Conservation (phyloP, 2,797 vertebrate species). For the Petrocephalus schoutedeni region DNA sequence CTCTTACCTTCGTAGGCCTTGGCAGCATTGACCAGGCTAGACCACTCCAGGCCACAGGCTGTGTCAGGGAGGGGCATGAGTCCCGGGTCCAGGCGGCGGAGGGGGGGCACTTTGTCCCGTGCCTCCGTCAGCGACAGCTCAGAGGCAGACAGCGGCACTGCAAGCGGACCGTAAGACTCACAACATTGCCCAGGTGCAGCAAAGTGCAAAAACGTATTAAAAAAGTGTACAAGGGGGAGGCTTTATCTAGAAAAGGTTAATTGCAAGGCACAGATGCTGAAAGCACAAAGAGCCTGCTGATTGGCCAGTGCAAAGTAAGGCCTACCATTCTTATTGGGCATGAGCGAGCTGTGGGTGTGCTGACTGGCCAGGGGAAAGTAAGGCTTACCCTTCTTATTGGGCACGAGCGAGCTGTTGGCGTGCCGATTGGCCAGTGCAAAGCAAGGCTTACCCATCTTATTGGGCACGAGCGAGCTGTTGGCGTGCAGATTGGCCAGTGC, state of each 20-base stretch:
- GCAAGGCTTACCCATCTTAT: conserved; percentile 69
- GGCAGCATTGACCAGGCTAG: conserved; percentile 83
- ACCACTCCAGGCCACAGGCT: conserved; percentile 80
- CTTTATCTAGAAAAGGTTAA: background rate
- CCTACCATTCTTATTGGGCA: no score
- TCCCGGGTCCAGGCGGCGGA: conserved; percentile 72
- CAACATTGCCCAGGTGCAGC: background rate
- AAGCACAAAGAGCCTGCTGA: background rate
- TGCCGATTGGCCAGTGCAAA: conserved; percentile 60
- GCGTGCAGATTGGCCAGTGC: conserved; percentile 12
- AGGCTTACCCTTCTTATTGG: conserved; percentile 72
- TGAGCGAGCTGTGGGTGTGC: conserved; percentile 42
- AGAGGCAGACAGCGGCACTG: conserved; percentile 77
- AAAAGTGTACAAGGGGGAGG: background rate
- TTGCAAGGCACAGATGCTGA: no score
- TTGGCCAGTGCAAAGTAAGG: no score
- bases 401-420: conserved; percentile 48
- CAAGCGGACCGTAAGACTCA: background rate
- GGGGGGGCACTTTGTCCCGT: conserved; percentile 68
- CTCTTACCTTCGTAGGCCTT: conserved; percentile 83
- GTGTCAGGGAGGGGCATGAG: conserved; percentile 89
- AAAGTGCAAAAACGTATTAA: background rate
- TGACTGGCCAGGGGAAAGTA: no score
- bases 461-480: conserved; percentile 50
- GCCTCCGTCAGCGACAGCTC: conserved; percentile 76